A percentile compares a stretch with the other conserved stretches of the same genome.
Conservation (phyloP, 1,140 invertebrate species). For the Doryteuthis pealeii region DNA sequence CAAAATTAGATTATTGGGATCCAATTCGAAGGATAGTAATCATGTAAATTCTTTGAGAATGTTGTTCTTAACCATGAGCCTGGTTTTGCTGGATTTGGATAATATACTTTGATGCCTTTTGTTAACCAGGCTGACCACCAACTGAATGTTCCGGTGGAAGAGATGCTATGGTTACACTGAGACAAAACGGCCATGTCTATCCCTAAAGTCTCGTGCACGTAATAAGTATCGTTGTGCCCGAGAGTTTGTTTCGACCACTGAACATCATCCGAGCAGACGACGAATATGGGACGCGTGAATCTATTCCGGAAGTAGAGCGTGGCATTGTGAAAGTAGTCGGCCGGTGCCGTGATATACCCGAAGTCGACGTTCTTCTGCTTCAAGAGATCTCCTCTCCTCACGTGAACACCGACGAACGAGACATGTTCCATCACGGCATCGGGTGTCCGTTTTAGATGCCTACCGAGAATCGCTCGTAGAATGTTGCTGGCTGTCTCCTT, state of each 20-base stretch:
- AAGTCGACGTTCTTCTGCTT: conserved; percentile 4
- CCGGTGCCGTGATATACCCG: conserved; percentile 27
- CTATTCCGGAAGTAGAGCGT: conserved; percentile 25
- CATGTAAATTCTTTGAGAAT: conserved; percentile 24
- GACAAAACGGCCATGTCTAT: conserved; percentile 40
- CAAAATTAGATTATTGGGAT: conserved; percentile 23
- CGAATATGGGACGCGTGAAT: conserved; percentile 25
- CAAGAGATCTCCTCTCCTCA: conserved; percentile 32
- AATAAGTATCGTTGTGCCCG: conserved; percentile 17
- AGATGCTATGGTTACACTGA: conserved; percentile 44
- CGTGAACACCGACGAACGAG: conserved; percentile 22
- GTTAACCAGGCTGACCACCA: conserved; percentile 49
- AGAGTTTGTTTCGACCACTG: conserved; percentile 25
- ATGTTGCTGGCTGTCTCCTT: conserved; percentile 13
- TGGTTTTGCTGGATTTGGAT: conserved; percentile 31
- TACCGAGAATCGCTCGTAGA: conserved; percentile 9
- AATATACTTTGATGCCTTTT: conserved; percentile 40
- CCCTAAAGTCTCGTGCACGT: conserved; percentile 21
- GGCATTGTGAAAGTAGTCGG: conserved; percentile 31
- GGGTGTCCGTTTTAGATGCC: neutral
- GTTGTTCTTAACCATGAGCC: conserved; percentile 17
- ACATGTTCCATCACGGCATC: conserved; percentile 15
- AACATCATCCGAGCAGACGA: conserved; percentile 28
- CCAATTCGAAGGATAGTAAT: conserved; percentile 29
- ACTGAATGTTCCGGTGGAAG: conserved; percentile 44